Conservation (phyloP, 2,113 vertebrate genomes). For the Pipra filicauda region DNA sequence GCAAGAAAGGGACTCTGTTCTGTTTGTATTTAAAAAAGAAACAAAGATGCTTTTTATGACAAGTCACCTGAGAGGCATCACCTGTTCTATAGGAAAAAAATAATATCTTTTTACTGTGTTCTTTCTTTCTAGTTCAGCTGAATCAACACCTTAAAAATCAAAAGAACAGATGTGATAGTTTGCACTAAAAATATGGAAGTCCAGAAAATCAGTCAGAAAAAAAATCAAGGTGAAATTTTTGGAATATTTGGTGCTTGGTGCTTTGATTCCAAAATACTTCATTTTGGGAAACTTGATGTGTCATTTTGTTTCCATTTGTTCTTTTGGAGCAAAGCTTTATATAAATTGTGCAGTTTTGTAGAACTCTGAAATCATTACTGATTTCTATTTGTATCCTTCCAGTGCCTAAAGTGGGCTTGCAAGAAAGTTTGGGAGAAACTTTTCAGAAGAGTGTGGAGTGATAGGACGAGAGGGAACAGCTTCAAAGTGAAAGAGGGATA, state of each 20-base stretch:
- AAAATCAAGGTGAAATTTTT: background rate
- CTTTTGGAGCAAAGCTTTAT: background rate
- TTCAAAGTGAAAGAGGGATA: background rate
- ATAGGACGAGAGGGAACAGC: background rate
- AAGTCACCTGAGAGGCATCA: conserved; percentile 8
- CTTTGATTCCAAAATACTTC: background rate
- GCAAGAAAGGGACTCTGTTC: conserved; percentile 42
- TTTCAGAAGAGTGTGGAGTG: background rate
- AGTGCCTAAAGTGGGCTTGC: background rate
- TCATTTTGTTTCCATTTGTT: background rate
- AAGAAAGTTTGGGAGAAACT: background rate
- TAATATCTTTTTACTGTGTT: background rate
- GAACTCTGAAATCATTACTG: background rate
- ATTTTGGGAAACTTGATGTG: background rate
- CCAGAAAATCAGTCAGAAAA: background rate
- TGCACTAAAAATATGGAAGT: background rate
- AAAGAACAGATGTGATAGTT: background rate
- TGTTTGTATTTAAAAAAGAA: background rate
- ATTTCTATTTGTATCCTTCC: background rate
- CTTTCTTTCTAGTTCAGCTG: background rate
- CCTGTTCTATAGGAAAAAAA: background rate
- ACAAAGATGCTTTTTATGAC: conserved; percentile 53
- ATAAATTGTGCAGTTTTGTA: background rate
- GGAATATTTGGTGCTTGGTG: background rate
- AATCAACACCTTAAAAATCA: background rate